A percentile compares a stretch with the other conserved stretches of the same genome.
Evolutionary conservation across 1,140 invertebrate species (phyloP).

Genomic region (Episyrphus balteatus): DNA sequence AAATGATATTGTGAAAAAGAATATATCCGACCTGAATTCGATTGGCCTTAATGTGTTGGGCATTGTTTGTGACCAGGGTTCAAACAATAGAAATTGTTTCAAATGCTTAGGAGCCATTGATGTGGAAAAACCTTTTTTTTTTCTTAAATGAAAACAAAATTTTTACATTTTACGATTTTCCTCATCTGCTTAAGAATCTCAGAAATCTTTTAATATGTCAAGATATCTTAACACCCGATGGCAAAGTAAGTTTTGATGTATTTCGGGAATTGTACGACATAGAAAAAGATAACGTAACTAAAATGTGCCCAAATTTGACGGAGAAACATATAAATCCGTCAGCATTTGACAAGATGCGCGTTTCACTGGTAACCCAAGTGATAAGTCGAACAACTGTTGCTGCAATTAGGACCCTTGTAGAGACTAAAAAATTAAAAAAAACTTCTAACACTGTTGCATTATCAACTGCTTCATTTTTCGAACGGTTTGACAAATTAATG

Average conservation of each 20-base stretch:
- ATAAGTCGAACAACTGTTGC: not conserved
- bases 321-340: not conserved
- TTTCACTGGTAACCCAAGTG: not conserved
- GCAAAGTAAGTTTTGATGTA: not conserved
- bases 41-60: not conserved
- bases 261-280: not conserved
- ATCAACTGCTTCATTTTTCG: not conserved
- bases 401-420: not conserved
- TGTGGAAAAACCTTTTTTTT: not conserved
- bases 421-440: not conserved
- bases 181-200: not conserved
- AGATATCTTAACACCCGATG: not conserved
- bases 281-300: not conserved
- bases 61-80: not conserved
- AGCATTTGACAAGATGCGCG: not conserved
- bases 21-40: not conserved
- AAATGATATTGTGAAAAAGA: not conserved
- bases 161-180: not conserved
- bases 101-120: not conserved
- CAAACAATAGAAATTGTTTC: not conserved
- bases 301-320: not conserved
- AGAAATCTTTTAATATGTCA: not conserved
- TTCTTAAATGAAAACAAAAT: not conserved
- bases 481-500: no score
- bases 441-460: not conserved